Evolutionary conservation across 2,113 vertebrate species (phyloP).

Genomic region (Gila orcuttii): DNA sequence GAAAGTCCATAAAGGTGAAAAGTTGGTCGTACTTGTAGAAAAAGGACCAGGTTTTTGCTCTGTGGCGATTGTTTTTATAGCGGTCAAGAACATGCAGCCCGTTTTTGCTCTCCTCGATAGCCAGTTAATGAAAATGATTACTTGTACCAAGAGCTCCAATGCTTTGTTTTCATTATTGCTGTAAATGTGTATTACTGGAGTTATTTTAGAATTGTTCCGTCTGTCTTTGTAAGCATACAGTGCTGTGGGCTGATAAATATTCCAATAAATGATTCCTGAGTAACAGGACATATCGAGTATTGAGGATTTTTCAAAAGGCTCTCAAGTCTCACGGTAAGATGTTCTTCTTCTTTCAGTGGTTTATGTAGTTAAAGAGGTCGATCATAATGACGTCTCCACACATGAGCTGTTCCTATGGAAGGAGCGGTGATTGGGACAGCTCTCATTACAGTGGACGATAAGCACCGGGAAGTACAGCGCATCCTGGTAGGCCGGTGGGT

Average conservation of each 20-base stretch:
- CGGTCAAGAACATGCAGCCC: background rate
- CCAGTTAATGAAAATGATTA: slow-evolving; percentile 29
- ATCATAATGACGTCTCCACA: slow-evolving; percentile 95
- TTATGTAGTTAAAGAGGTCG: too few relatives aligned
- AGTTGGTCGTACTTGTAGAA: slow-evolving; percentile 5
- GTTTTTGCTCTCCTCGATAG: background rate
- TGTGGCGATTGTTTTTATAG: slow-evolving; percentile 20
- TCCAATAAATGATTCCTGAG: slow-evolving; percentile 51
- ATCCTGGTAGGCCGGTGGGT: slow-evolving; percentile 91
- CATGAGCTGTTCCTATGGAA: slow-evolving; percentile 93
- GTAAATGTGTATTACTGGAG: slow-evolving; percentile 21
- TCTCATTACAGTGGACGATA: slow-evolving; percentile 94
- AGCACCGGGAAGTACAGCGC: slow-evolving; percentile 93
- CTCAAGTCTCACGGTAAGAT: background rate
- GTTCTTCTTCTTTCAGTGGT: background rate
- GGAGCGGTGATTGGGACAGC: slow-evolving; percentile 91
- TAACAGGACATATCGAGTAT: slow-evolving; percentile 34
- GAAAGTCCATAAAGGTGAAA: slow-evolving; percentile 20
- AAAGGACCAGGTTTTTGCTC: slow-evolving; percentile 40
- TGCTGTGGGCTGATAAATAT: slow-evolving; percentile 36
- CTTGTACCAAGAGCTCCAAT: slow-evolving; percentile 25
- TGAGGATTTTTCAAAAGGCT: slow-evolving; percentile 14
- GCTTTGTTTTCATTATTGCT: slow-evolving; percentile 57
- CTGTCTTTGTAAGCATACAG: slow-evolving; percentile 24
- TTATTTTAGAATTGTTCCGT: slow-evolving; percentile 17